Evolutionary conservation across 2,113 vertebrate species (phyloP).

Genomic region (Strix aluco): DNA sequence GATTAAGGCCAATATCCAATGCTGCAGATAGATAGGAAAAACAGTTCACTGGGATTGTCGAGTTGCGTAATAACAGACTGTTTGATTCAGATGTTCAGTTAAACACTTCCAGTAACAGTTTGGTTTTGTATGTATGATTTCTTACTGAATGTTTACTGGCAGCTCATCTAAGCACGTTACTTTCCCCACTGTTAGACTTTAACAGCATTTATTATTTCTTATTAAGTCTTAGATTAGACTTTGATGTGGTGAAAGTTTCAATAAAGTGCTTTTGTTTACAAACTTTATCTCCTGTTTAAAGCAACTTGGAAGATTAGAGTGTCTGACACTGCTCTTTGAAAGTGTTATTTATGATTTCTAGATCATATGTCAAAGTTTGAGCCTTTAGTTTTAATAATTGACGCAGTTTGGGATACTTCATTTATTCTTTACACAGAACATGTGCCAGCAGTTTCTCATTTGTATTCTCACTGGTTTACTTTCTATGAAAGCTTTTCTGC

Average conservation of each 20-base stretch:
- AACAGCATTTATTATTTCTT: constrained; percentile 45
- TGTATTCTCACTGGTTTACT: constrained; percentile 51
- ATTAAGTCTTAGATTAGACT: constrained; percentile 47
- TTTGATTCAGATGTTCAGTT: neutral
- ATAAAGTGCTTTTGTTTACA: constrained; percentile 56
- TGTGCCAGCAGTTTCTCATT: constrained; percentile 46
- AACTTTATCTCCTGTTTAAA: constrained; percentile 55
- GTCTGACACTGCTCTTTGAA: constrained; percentile 48
- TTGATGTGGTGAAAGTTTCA: constrained; percentile 62
- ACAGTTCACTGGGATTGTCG: neutral
- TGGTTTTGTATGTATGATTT: neutral
- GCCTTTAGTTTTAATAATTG: constrained; percentile 57
- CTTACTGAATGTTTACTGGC: neutral
- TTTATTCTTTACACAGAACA: constrained; percentile 38
- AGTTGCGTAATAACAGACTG: neutral
- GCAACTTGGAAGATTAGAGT: constrained; percentile 34
- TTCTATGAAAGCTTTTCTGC: constrained; percentile 46
- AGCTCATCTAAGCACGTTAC: neutral
- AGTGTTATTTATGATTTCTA: constrained; percentile 54
- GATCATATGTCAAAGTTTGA: constrained; percentile 55
- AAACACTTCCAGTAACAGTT: neutral
- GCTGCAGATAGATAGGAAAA: neutral
- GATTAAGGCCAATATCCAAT: neutral
- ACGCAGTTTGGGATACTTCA: constrained; percentile 38
- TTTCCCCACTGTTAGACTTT: constrained; percentile 3